Percentiles rank a stretch among this genome's conserved stretches.
phyloP scores from a whole-genome alignment of 92 coral and sea anemone species.

The Chrysogorgia sp. region DNA sequence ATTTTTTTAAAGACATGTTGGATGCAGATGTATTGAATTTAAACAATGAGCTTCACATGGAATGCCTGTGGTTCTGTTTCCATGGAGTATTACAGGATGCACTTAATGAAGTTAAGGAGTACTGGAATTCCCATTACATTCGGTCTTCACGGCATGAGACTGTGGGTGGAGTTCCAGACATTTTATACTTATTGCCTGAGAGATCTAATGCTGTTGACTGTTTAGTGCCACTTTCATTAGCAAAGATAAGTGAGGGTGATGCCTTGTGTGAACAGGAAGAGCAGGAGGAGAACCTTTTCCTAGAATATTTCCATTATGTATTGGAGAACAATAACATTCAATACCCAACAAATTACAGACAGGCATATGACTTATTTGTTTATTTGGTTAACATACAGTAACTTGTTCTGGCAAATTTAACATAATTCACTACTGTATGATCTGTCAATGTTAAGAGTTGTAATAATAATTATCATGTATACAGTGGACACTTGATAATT shows the following conservation, averaged over 20 bases:
- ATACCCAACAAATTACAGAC: constrained; percentile 7
- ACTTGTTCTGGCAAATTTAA: no score
- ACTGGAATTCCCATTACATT: constrained; percentile 42
- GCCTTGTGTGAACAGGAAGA: constrained; percentile 3
- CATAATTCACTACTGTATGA: no score
- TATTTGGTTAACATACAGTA: not conserved
- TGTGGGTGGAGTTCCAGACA: constrained; percentile 42
- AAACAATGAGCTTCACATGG: constrained; percentile 1
- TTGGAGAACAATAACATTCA: constrained; percentile 9
- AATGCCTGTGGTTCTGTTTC: constrained; percentile 28
- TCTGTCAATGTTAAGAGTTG: no score
- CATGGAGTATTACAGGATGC: constrained; percentile 14
- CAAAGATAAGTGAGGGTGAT: constrained; percentile 22
- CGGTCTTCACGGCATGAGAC: constrained; percentile 33
- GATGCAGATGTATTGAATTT: constrained; percentile 5
- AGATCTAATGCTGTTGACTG: constrained; percentile 33
- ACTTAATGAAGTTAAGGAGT: constrained; percentile 32
- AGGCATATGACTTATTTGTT: constrained; percentile 4
- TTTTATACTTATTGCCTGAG: constrained; percentile 40
- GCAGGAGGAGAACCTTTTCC: not conserved
- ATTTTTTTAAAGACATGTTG: constrained; percentile 13
- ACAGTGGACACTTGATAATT: no score
- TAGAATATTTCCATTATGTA: not conserved
- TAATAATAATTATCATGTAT: no score
- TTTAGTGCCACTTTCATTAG: constrained; percentile 27